Evolutionary conservation across 2,113 vertebrate genomes (phyloP).

Genomic region (Cyprinus carpio): DNA sequence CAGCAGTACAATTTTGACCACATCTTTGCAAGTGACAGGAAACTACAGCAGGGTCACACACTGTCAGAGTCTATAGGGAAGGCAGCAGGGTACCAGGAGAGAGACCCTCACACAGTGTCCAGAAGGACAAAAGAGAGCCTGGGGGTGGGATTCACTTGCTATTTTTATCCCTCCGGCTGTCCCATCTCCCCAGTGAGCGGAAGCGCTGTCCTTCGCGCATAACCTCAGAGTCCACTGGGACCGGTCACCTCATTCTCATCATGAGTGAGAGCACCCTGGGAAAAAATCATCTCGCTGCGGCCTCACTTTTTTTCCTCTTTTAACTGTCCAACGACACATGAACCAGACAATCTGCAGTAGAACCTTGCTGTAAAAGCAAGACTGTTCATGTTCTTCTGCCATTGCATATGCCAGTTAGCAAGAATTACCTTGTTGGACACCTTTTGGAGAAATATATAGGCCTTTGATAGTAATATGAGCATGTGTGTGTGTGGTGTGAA

Average conservation of each 20-base stretch:
- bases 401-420: not conserved
- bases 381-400: not conserved
- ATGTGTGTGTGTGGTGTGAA: not conserved
- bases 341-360: not conserved
- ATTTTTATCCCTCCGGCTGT: slow-evolving; percentile 39
- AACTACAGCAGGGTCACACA: not conserved
- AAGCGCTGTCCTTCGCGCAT: not conserved
- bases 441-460: not conserved
- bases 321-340: not conserved
- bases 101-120: not conserved
- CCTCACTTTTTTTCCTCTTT: slow-evolving; percentile 3
- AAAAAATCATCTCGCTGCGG: not conserved
- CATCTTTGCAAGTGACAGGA: not conserved
- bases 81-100: not conserved
- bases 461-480: not conserved
- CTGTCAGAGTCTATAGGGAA: not conserved
- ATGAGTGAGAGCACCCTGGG: not conserved
- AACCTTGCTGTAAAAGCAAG: not conserved
- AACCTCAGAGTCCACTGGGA: slow-evolving; percentile 22
- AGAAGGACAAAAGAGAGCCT: not conserved
- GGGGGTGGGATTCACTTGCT: slow-evolving; percentile 3
- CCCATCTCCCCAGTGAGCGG: slow-evolving; percentile 26
- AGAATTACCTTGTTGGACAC: slow-evolving; percentile 2
- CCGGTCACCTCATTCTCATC: slow-evolving; percentile 10
- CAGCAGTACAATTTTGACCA: no score